These are phyloP conservation scores for Ametastegia equiseti DNA, from an alignment of 2,888 invertebrate species.

Conservation along the genomic window DNA sequence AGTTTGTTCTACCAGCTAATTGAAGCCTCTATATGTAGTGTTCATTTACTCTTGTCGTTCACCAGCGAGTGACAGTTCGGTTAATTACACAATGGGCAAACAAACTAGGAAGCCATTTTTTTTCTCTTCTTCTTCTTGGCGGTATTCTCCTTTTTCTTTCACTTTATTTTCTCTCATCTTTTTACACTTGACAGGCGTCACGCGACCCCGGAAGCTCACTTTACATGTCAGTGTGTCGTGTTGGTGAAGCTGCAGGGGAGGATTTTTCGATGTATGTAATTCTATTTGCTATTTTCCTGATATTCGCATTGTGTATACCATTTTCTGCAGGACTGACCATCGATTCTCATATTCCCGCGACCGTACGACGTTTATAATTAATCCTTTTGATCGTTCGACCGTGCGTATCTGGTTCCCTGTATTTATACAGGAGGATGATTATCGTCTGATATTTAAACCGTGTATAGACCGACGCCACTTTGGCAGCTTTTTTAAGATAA, in stretches of 20 bases:
- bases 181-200: slow-evolving; percentile 22
- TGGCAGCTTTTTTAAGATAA: neutral
- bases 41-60: neutral
- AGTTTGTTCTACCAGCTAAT: slow-evolving; percentile 23
- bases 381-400: slow-evolving; percentile 28
- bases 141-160: neutral
- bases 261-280: neutral
- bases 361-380: slow-evolving; percentile 11
- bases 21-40: slow-evolving; percentile 22
- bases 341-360: neutral
- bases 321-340: too few relatives aligned
- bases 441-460: neutral
- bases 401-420: neutral
- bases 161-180: neutral
- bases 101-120: slow-evolving; percentile 10
- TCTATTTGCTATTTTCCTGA: neutral
- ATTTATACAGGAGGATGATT: slow-evolving; percentile 16
- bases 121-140: neutral
- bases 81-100: neutral
- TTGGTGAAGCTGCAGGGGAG: neutral
- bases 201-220: slow-evolving; percentile 17
- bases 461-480: neutral
- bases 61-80: neutral
- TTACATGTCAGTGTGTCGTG: neutral
- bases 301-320: neutral